Evolutionary conservation across 2,113 vertebrate species (phyloP).

Genomic region (Stigmatopora nigra): DNA sequence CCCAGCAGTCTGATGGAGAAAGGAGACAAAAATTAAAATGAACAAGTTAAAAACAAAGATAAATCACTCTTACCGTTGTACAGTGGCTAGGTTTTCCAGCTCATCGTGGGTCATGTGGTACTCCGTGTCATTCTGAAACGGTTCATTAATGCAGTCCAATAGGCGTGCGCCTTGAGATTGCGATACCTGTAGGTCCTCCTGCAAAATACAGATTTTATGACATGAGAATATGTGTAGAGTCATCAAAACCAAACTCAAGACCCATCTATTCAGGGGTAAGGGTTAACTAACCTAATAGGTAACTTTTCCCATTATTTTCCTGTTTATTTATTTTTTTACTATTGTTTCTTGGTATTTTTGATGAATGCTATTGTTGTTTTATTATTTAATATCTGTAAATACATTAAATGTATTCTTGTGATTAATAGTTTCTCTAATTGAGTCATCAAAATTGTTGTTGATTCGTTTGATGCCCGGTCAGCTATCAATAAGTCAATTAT

Average conservation of each 20-base stretch:
- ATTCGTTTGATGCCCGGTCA: too few relatives aligned
- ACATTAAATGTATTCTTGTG: too few relatives aligned
- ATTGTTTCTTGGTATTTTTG: too few relatives aligned
- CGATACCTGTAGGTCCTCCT: conserved; percentile 83
- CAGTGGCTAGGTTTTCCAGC: conserved; percentile 82
- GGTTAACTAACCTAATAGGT: too few relatives aligned
- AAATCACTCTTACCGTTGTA: conserved; percentile 76
- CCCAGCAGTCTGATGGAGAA: conserved; percentile 74
- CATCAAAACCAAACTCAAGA: background rate
- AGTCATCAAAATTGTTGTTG: too few relatives aligned
- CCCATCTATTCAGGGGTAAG: too few relatives aligned
- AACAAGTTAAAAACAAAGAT: background rate
- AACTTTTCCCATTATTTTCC: too few relatives aligned
- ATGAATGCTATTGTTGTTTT: too few relatives aligned
- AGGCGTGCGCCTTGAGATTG: conserved; percentile 76
- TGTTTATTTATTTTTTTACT: too few relatives aligned
- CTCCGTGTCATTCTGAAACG: conserved; percentile 72
- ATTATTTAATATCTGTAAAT: too few relatives aligned
- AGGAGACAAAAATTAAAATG: background rate
- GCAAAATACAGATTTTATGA: conserved; percentile 14
- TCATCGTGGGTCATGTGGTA: conserved; percentile 84
- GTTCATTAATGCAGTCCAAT: conserved; percentile 79
- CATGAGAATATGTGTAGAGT: background rate
- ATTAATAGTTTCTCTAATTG: too few relatives aligned
- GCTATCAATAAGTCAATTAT: too few relatives aligned